Evolutionary conservation across 2,888 invertebrate genomes (phyloP), one percentile per base, ranked within the genome.

Genomic region (Graphium colonna): DNA sequence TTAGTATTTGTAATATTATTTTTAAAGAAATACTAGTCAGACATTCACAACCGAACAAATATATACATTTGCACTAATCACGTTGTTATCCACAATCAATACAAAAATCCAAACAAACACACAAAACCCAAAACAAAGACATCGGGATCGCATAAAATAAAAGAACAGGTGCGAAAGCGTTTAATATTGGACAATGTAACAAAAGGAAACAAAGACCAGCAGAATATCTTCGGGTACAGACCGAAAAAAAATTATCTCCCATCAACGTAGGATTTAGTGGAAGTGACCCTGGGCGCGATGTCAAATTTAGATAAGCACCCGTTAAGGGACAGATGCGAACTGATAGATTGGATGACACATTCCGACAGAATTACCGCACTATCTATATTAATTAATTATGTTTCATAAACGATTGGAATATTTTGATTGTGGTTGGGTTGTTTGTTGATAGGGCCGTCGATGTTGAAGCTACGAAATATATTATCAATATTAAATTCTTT

Each of bases 271-370:
- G 28, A 43, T 48, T 53, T 43, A 39, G 53, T 53, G 31, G 48
- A 48, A 48, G 48, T 36, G 28, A 28, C 4, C 17, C 18, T 15
- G 39, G 53, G 28, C 28, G 38, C 31, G 48, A 53, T 53, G 53
- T 53, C 53, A 48, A 43, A 53, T 53, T 53, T 39, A 53, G 43
- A 53, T 43, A 48, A 43, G 31, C 5, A 28, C 28, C 28, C 5
- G 8, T 7, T 4, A 7, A 9, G 16, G 17, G 53, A 48, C 53
- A 53, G 53, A 39, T 53, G 53, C 13, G 38, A n/a, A n/a, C 4
- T 12, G 16, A 43, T 48, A 46, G 17, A 16, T 46, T 38, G 36
- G 16, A n/a, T 33, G 15, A 28, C 3, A 3, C 26, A 10, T 28
- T 10, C 33, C 4, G 33, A n/a, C 3, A 38, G n/a, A n/a, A 33